These are phyloP conservation scores for Parazoanthus atlanticus DNA, from an alignment of 92 coral and sea anemone genomes.

Conservation along the genomic window DNA sequence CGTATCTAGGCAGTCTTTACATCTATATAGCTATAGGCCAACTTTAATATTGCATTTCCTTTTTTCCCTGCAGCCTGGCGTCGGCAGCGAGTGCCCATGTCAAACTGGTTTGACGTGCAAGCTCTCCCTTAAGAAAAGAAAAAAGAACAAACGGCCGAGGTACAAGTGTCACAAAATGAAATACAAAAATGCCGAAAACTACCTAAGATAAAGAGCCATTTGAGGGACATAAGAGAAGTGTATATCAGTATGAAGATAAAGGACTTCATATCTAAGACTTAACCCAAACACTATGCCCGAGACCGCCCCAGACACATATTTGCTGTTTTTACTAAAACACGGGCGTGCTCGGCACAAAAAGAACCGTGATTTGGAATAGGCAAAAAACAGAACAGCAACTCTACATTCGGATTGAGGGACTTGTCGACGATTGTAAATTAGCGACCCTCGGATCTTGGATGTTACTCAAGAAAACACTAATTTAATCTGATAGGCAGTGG, in stretches of 20 bases:
- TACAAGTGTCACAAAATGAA: conserved; percentile 25
- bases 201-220: background rate
- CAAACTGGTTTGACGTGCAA: conserved; percentile 36
- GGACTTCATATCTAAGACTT: background rate
- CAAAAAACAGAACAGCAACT: no score
- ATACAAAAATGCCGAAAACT: background rate
- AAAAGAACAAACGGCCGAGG: background rate
- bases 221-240: background rate
- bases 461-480: background rate
- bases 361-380: background rate
- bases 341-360: background rate
- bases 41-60: background rate
- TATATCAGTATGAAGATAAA: background rate
- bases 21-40: background rate
- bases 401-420: no score
- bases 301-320: no score
- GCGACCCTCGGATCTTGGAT: background rate
- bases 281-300: background rate
- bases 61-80: conserved; percentile 16
- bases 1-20: no score
- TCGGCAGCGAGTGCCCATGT: conserved; percentile 35
- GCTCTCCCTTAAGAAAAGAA: conserved; percentile 15
- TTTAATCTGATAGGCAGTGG: background rate
- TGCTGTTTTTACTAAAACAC: background rate
- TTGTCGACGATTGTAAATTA: no score